Base-by-base conservation (phyloP, 2,888 invertebrate species). In the Scelioninae gen. 2 region DNA sequence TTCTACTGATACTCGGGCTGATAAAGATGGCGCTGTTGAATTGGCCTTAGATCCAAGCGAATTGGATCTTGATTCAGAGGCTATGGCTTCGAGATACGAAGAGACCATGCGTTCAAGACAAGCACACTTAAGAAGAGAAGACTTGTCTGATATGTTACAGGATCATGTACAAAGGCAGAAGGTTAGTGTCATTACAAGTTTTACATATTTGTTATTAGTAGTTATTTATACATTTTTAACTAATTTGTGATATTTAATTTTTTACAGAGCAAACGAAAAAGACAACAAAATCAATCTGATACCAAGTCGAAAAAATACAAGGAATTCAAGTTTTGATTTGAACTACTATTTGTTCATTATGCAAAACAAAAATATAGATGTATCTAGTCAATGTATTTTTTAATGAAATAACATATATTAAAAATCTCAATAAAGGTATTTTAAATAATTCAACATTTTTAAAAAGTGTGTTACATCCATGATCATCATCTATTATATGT, bases 161-260 rank as follows among this genome's bases (percentile, higher is more conserved):
- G 98, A 98, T 86, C 98, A 99, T 85, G 96, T 97, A 39, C 97
- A 97, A 11, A 91, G 97, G 78, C 97, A 98, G 86, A 97, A 96
- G 91, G 95, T 25, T n/a, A n/a, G n/a, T n/a, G n/a, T n/a, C n/a
- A n/a, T n/a, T n/a, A n/a, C n/a, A 37, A 13, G 3, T 37, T 37
- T 2, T 41, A 13, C 25, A 15, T 28, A 41, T n/a, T n/a, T 19
- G 45, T 6, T 7, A 33, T 25, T 46, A 52, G 28, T 64, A n/a
- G 45, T 41, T 45, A 19, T 61, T 41, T 19, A 39, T 31, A 45
- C 22, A 63, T 46, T 5, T 53, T 5, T n/a, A n/a, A n/a, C 3
- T 41, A 16, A 41, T 10, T 41, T 16, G 16, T 5, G 4, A 10
- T 46, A 43, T 69, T 61, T 39, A 15, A n/a, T 10, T 35, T 80